Evolutionary conservation across 2,797 vertebrate species (phyloP), one percentile per base, ranked within the genome.

Genomic region (Discoglossus pictus): DNA sequence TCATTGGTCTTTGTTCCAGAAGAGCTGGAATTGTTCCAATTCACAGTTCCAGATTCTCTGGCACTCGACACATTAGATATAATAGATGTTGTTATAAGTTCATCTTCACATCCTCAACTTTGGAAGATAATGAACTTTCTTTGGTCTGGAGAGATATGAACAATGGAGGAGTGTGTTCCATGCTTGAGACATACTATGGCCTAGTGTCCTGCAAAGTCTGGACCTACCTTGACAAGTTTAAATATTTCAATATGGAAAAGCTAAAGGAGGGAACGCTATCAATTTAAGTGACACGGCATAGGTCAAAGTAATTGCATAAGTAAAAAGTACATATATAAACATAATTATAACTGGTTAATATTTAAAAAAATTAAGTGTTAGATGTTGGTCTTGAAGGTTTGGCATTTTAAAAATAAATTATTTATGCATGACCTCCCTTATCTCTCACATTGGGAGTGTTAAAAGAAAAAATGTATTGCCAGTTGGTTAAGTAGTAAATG

Each of bases 1-100:
- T 93, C 4, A 75, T 97, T 9, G 94, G 96, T 0, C 75, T 96
- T 36, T 96, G 94, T 63, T 90, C 93, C 6, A 84, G 84, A 3
- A 88, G 73, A 15, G 84, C 92, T 1, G 93, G 93, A 0, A 76
- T 98, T 44, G 68, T 72, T 2, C 91, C 94, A 20, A 86, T 79
- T 2, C 96, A 97, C 78, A 98, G 92, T 58, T 89, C 92, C 66
- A 88, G 92, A 0, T 98, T 98, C 63, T 90, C 93, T 0, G 96
- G 95, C 51, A 80, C 81, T 1, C 90, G 78, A 17, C 93, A 93
- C 50, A 77, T 97, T 68, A 88, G 82, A 44, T 97, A 95, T 79
- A 95, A 97, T n/a, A 78, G 84, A 47, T 97, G 95, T 84, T 99
- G 96, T 83, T 98, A 94, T 53, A 87, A 81, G 67, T 93, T 95